Conservation (phyloP, 2,797 vertebrate species). For the Podarcis lilfordi region DNA sequence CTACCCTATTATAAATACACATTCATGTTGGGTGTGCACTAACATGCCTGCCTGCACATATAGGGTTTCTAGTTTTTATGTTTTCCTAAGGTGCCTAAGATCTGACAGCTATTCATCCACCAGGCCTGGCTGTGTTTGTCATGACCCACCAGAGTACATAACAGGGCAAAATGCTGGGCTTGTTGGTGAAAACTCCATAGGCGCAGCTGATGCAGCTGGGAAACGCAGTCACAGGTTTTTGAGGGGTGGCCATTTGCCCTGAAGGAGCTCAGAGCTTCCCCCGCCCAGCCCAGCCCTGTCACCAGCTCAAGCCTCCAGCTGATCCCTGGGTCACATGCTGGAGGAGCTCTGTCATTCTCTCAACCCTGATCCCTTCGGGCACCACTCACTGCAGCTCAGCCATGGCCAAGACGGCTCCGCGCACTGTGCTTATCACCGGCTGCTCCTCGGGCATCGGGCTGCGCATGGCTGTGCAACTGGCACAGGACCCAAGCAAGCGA, state of each 20-base stretch:
- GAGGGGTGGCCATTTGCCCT: constrained; percentile 1
- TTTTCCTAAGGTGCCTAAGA: neutral
- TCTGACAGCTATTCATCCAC: neutral
- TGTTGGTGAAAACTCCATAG: neutral
- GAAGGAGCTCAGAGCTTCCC: neutral
- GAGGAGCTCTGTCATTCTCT: neutral
- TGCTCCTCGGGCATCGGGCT: constrained; percentile 95
- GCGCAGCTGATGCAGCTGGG: neutral
- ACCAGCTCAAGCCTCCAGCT: neutral
- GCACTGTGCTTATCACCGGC: constrained; percentile 91
- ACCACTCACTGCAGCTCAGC: constrained; percentile 41
- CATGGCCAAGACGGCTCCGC: constrained; percentile 87
- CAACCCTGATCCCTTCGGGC: neutral
- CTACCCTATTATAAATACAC: neutral
- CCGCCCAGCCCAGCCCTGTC: neutral
- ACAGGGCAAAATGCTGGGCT: neutral
- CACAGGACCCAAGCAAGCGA: constrained; percentile 86
- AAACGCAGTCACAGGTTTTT: neutral
- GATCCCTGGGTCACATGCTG: constrained; percentile 41
- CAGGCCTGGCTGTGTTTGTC: neutral
- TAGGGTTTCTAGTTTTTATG: neutral
- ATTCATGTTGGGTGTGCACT: neutral
- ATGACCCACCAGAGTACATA: neutral
- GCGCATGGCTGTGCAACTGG: constrained; percentile 88
- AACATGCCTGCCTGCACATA: neutral